Evolutionary conservation across 2,888 invertebrate species (phyloP), one percentile per base, ranked within the genome.

Genomic region (Sesamia inferens): DNA sequence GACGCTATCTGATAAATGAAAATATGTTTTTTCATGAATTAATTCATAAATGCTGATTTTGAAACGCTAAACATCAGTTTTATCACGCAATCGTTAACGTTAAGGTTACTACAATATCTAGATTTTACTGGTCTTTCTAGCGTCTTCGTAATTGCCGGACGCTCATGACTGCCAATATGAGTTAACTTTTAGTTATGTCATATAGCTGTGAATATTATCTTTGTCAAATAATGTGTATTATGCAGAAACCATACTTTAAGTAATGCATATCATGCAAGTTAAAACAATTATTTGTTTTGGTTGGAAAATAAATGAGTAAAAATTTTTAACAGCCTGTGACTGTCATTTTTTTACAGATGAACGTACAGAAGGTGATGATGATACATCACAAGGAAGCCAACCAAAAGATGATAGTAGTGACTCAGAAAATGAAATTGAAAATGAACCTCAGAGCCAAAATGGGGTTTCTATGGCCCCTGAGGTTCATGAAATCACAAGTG

Each of bases 401-500:
- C 94, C 94, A 74, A 95, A 95, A 87, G 94, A 94, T 78, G 95
- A 95, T 63, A 95, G 94, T 82, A 95, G 95, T 92, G 95, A 95
- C 65, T 94, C 94, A 68, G 93, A 93, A 81, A 91, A 91, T 68
- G 93, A 93, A 82, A 91, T 91, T 83, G 94, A 93, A 83, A 92
- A 92, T 89, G 93, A 93, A 81, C 90, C 93, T 66, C 95, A 95
- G 82, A 94, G 90, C 83, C 95, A 95, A 87, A 96, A 95, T 90
- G 95, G 95, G 44, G 94, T 91, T 19, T 94, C 87, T 57, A 92
- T 91, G 31, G 93, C 91, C 71, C 94, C 94, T 61, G 97, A 96
- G 85, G 96, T 96, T 8, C 96, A 96, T 87, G 96, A 96, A 89
- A 96, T 96, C 71, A 94, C 95, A 68, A 96, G 96, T 92, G 97